A percentile compares a stretch with the other conserved stretches of the same genome.
Conservation (phyloP, 2,888 invertebrate genomes). For the Epirrita christyi region DNA sequence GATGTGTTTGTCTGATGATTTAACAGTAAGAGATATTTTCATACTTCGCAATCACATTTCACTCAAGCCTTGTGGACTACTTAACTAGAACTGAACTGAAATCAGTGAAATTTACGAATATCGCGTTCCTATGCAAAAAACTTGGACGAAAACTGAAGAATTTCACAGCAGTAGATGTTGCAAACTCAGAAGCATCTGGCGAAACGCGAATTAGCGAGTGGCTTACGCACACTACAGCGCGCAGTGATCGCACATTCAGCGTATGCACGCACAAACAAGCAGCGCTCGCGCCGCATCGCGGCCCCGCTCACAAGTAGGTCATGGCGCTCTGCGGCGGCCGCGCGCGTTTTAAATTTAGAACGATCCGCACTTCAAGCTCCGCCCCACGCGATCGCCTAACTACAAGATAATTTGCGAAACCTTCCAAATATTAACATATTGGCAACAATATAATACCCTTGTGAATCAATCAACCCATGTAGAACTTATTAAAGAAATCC, state of each 20-base stretch:
- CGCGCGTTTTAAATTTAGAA: slow-evolving; percentile 84
- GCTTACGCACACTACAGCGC: slow-evolving; percentile 66
- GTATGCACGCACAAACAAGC: slow-evolving; percentile 61
- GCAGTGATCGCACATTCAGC: slow-evolving; percentile 49
- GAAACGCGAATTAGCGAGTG: slow-evolving; percentile 78
- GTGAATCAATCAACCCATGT: neutral
- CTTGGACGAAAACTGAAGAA: slow-evolving; percentile 7
- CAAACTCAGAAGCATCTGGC: slow-evolving; percentile 79
- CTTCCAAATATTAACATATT: slow-evolving; percentile 57
- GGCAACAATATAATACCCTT: slow-evolving; percentile 48
- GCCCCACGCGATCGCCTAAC: slow-evolving; percentile 74
- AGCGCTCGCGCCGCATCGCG: slow-evolving; percentile 82
- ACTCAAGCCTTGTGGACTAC: neutral
- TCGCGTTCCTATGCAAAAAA: neutral
- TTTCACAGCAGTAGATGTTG: slow-evolving; percentile 60
- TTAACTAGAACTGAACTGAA: neutral
- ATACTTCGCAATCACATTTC: neutral
- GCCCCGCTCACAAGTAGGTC: slow-evolving; percentile 84
- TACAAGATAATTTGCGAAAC: slow-evolving; percentile 63
- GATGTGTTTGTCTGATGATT: neutral
- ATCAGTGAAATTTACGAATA: neutral
- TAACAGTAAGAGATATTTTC: neutral
- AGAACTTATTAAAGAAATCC: neutral
- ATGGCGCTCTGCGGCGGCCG: slow-evolving; percentile 83
- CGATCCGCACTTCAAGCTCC: slow-evolving; percentile 80